Evolutionary conservation across 2,797 vertebrate species (phyloP).

Genomic region (Enteromius afrohamiltoni): DNA sequence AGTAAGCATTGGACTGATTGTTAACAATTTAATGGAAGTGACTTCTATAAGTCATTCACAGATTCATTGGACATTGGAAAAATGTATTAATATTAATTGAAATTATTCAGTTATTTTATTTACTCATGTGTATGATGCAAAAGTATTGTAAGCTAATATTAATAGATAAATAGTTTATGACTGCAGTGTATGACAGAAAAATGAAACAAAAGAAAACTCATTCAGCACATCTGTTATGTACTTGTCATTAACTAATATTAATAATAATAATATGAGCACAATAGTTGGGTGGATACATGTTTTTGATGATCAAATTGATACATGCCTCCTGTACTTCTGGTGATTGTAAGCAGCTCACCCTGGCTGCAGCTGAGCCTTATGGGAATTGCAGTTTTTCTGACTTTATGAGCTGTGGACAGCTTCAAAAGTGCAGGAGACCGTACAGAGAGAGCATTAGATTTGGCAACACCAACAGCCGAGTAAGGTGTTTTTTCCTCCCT

Average conservation of each 20-base stretch:
- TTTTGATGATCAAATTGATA: constrained; percentile 20
- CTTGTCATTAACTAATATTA: background rate
- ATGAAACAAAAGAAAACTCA: background rate
- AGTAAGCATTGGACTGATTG: background rate
- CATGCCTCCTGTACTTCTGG: constrained; percentile 15
- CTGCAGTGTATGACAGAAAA: background rate
- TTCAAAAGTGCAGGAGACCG: constrained; percentile 31
- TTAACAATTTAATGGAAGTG: background rate
- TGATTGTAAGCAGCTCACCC: constrained; percentile 20
- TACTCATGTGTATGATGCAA: background rate
- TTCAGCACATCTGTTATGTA: background rate
- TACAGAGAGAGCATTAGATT: constrained; percentile 26
- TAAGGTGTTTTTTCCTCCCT: constrained; percentile 39
- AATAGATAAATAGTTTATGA: background rate
- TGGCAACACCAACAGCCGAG: constrained; percentile 36
- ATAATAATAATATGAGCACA: background rate
- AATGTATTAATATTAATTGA: background rate
- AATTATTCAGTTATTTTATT: background rate
- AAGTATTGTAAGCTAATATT: background rate
- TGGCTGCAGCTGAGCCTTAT: constrained; percentile 41
- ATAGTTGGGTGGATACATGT: background rate
- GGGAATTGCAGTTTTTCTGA: constrained; percentile 53
- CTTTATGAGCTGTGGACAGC: constrained; percentile 52
- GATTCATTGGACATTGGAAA: background rate
- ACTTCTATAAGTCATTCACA: background rate